Evolutionary conservation across 2,888 invertebrate genomes (phyloP), one percentile per base, ranked within the genome.

Genomic region (Drosophila algonquin): DNA sequence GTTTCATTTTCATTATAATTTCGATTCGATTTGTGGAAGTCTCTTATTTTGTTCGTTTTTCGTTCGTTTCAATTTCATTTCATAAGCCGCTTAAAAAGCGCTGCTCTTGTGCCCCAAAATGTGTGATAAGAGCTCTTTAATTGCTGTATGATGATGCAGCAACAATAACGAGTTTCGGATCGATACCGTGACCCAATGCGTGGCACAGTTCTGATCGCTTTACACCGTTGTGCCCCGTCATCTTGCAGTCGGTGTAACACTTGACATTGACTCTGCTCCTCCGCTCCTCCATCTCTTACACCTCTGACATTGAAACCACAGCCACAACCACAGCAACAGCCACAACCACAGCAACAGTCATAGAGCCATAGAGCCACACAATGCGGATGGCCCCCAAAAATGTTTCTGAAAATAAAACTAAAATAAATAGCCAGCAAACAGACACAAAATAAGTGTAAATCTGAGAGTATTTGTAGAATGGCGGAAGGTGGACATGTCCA

Each of bases 401-500:
- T n/a, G 12, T 45, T 10, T 52, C 40, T 6, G 40, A 40, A 40
- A 40, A 40, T 40, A 40, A 14, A 40, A 40, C 40, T 1, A 6
- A 40, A 40, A 6, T n/a, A 40, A 40, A n/a, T n/a, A 40, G 14
- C 40, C 40, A 14, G 7, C 40, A 14, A 14, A 7, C 14, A 14
- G 40, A 14, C 14, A 47, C 44, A 30, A 63, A 59, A 14, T 24
- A 58, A 62, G 57, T 46, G 9, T 35, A 58, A 47, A 21, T 58
- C n/a, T 16, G 32, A 46, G 48, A 30, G 24, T 84, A 48, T 85
- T 83, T 85, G 80, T 83, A 76, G 83, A 85, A 83, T 81, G 82
- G 77, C 63, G 63, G 47, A 70, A 46, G 10, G 52, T 71, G 30
- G 54, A 62, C 30, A 12, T n/a, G 54, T 50, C 27, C 50, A 52